Base-by-base conservation (phyloP, 2,888 invertebrate species). In the Spisula solida region DNA sequence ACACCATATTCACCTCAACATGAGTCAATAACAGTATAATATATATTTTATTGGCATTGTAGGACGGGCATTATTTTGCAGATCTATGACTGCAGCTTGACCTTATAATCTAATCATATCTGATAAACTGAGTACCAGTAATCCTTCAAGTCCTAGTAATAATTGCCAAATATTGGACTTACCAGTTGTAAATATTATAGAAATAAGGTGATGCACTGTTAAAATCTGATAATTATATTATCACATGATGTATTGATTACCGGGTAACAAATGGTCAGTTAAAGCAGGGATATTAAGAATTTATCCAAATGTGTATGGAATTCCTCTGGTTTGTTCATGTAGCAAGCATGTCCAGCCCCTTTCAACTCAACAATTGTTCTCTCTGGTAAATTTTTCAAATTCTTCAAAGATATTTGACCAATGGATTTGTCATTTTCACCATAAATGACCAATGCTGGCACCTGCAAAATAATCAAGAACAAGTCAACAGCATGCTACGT, bases 401-500 rank as follows among this genome's bases (percentile, higher is more conserved):
- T 95, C 16, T 95, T 91, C 2, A 93, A 91, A 2, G 97, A 96
- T 12, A 80, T 20, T 8, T 93, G 92, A 5, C 97, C 97, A 16
- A 97, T 92, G 0, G 83, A 90, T 25, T 91, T 93, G 92, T 97
- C 97, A 29, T 96, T 95, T n/a, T 95, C 95, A n/a, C 97, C 97
- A 94, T 96, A 97, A 0, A 97, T 95, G 70, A 97, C 96, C 91
- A 97, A 93, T 0, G 97, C 97, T 31, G 97, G 97, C 14, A 96
- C 94, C 97, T 97, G 94, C 48, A 94, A 95, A 70, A 48, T 0
- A 55, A 75, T 29, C 31, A 56, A 70, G 4, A n/a, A 6, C 1
- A 2, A n/a, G 4, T 25, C 60, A 6, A 18, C 25, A 60, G n/a
- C 56, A n/a, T n/a, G 10, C 16, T 8, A 4, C 2, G 16, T 20